phyloP scores from a whole-genome alignment of 2,888 invertebrate genomes.

The Coleophora flavipennella region DNA sequence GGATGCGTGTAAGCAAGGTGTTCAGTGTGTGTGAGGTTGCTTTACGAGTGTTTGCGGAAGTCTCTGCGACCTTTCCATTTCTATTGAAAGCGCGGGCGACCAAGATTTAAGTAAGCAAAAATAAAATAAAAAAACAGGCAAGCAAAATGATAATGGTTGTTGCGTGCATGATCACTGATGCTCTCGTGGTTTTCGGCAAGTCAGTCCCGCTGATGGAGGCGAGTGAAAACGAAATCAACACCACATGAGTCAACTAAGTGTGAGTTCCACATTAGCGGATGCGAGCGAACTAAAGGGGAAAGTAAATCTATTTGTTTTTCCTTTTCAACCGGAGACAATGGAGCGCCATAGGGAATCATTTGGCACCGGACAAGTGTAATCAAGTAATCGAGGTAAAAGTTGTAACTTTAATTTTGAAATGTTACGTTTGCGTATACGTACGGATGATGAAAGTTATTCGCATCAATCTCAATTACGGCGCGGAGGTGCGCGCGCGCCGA shows the following conservation, averaged over 20 bases:
- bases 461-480: constrained; percentile 41
- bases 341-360: constrained; percentile 31
- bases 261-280: constrained; percentile 58
- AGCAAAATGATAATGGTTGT: constrained; percentile 3
- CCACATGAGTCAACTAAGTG: constrained; percentile 60
- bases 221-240: constrained; percentile 63
- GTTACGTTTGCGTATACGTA: constrained; percentile 36
- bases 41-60: neutral
- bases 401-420: constrained; percentile 42
- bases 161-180: constrained; percentile 5
- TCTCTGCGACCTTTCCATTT: neutral
- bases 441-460: constrained; percentile 53
- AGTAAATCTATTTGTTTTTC: constrained; percentile 67
- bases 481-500: constrained; percentile 23
- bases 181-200: constrained; percentile 29
- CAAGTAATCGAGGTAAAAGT: constrained; percentile 22
- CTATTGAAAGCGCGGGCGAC: no score
- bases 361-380: constrained; percentile 19
- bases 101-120: neutral
- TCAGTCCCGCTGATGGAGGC: constrained; percentile 44
- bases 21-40: no score
- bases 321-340: constrained; percentile 46
- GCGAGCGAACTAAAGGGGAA: constrained; percentile 62
- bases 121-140: neutral
- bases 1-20: no score